Evolutionary conservation across 2,113 vertebrate species (phyloP).

Genomic region (Menura novaehollandiae): DNA sequence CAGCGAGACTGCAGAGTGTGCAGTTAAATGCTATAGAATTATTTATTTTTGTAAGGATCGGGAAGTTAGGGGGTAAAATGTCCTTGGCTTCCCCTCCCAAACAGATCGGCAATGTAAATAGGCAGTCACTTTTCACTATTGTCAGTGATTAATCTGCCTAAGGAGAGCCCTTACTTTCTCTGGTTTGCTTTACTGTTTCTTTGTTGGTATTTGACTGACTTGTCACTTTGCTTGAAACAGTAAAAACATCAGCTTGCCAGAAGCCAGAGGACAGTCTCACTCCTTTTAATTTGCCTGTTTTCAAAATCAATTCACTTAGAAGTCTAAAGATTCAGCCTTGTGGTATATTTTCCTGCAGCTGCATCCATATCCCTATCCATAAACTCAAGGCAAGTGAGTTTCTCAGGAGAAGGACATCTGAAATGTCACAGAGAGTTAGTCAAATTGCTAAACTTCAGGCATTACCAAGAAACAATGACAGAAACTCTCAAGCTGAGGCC

Average conservation of each 20-base stretch:
- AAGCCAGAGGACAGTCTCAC: background rate
- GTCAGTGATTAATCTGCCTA: background rate
- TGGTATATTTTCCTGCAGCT: background rate
- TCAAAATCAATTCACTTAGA: background rate
- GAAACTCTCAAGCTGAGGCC: background rate
- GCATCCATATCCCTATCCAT: background rate
- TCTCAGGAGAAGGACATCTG: background rate
- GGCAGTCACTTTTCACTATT: background rate
- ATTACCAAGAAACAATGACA: constrained; percentile 8
- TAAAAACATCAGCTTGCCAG: background rate
- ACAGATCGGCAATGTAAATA: background rate
- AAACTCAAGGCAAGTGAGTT: background rate
- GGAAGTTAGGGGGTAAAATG: background rate
- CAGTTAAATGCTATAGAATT: background rate
- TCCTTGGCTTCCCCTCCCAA: background rate
- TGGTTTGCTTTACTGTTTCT: background rate
- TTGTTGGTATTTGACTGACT: background rate
- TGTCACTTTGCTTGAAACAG: background rate
- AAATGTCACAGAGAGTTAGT: constrained; percentile 6
- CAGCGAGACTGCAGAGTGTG: background rate
- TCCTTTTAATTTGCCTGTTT: background rate
- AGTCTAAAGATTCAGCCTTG: background rate
- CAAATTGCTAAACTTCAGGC: constrained; percentile 26
- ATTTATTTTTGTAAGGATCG: background rate
- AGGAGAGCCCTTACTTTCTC: background rate